phyloP scores from a whole-genome alignment of 2,888 invertebrate species.

The Glomeris marginata region DNA sequence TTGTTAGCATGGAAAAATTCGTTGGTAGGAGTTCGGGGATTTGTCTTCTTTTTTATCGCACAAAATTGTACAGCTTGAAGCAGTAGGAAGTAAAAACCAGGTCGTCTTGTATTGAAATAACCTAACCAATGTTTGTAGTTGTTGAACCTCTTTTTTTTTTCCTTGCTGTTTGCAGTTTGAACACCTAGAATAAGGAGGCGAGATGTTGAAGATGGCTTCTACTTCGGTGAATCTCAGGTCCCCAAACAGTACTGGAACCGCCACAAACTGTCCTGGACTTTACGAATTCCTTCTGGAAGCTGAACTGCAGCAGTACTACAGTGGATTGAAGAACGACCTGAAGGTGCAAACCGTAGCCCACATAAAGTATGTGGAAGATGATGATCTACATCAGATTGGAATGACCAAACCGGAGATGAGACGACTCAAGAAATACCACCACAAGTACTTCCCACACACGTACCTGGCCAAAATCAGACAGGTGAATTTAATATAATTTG shows the following conservation, averaged over 20 bases:
- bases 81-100: no score
- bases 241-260: not conserved
- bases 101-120: no score
- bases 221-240: conserved; percentile 1
- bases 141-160: no score
- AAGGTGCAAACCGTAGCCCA: conserved; percentile 52
- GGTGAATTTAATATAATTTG: conserved; percentile 24
- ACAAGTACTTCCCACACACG: conserved; percentile 84
- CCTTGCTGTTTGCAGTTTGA: not conserved
- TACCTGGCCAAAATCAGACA: conserved; percentile 84
- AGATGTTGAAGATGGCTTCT: conserved; percentile 2
- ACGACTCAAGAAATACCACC: conserved; percentile 80
- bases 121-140: no score
- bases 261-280: conserved; percentile 42
- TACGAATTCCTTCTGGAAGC: conserved; percentile 88
- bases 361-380: conserved; percentile 84
- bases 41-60: no score
- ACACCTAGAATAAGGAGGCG: not conserved
- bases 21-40: no score
- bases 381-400: conserved; percentile 79
- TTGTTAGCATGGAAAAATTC: no score
- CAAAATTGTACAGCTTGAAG: no score
- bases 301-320: conserved; percentile 82
- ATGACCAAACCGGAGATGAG: conserved; percentile 91
- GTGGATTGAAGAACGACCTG: conserved; percentile 57